Evolutionary conservation across 2,797 vertebrate species (phyloP).

Genomic region (Falco concolor): DNA sequence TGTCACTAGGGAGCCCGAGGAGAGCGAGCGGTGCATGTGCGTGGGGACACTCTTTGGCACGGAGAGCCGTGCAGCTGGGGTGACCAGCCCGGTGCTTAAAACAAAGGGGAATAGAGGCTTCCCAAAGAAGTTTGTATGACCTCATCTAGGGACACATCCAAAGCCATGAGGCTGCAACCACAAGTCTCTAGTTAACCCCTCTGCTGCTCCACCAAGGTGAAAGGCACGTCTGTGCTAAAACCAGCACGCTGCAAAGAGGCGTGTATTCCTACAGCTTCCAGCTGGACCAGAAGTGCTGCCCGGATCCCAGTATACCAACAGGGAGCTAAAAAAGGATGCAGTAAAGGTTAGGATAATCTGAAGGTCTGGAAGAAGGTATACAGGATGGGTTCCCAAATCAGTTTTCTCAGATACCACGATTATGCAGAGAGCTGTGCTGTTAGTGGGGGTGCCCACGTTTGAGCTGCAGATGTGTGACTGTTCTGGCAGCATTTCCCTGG

Average conservation of each 20-base stretch:
- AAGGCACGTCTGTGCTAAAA: neutral
- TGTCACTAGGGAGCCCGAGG: neutral
- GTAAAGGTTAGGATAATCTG: neutral
- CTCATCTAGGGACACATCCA: conserved; percentile 51
- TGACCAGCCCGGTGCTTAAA: neutral
- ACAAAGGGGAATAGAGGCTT: conserved; percentile 57
- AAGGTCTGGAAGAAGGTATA: neutral
- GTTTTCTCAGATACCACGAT: neutral
- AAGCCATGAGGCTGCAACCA: conserved; percentile 10
- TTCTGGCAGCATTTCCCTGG: neutral
- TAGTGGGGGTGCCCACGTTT: neutral
- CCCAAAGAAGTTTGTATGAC: conserved; percentile 22
- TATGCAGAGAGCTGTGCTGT: neutral
- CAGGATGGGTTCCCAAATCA: neutral
- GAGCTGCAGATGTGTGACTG: neutral
- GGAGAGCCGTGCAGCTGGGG: conserved; percentile 9
- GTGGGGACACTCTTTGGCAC: neutral
- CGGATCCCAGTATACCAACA: neutral
- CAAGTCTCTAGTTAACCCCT: conserved; percentile 32
- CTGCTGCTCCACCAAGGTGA: neutral
- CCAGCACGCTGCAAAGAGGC: neutral
- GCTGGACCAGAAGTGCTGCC: neutral
- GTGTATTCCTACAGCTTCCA: neutral
- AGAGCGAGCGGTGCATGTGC: neutral
- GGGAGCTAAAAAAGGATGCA: neutral